Percentiles rank a stretch among this genome's conserved stretches.
Conservation (phyloP, 2,797 vertebrate genomes). For the Eupleurogrammus muticus region DNA sequence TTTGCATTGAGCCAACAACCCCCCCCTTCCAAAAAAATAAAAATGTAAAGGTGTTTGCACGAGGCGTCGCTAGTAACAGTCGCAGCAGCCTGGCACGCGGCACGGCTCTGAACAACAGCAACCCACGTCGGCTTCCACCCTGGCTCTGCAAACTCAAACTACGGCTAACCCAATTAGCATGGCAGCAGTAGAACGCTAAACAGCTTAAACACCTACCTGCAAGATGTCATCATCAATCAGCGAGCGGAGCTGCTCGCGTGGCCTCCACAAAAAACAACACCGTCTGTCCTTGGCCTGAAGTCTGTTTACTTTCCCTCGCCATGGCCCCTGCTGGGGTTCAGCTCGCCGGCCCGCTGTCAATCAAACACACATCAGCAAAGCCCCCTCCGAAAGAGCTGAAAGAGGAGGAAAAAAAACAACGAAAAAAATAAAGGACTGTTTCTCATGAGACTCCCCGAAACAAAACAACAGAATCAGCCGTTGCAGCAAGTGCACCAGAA, state of each 20-base stretch:
- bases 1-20: not conserved
- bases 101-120: not conserved
- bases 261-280: not conserved
- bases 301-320: not conserved
- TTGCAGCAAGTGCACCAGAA: too few relatives aligned
- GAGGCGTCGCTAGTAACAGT: not conserved
- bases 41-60: not conserved
- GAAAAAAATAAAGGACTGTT: not conserved
- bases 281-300: not conserved
- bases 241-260: not conserved
- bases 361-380: not conserved
- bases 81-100: not conserved
- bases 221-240: slow-evolving; percentile 3
- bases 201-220: slow-evolving; percentile 5
- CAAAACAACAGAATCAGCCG: too few relatives aligned
- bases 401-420: too few relatives aligned
- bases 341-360: not conserved
- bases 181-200: not conserved
- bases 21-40: too few relatives aligned
- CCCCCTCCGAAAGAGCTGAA: not conserved
- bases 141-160: not conserved
- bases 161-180: not conserved
- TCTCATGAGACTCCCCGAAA: slow-evolving; percentile 2
- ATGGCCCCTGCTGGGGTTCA: not conserved
- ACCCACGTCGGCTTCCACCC: not conserved